phyloP scores from a whole-genome alignment of 2,888 invertebrate genomes.

The Erannis defoliaria region DNA sequence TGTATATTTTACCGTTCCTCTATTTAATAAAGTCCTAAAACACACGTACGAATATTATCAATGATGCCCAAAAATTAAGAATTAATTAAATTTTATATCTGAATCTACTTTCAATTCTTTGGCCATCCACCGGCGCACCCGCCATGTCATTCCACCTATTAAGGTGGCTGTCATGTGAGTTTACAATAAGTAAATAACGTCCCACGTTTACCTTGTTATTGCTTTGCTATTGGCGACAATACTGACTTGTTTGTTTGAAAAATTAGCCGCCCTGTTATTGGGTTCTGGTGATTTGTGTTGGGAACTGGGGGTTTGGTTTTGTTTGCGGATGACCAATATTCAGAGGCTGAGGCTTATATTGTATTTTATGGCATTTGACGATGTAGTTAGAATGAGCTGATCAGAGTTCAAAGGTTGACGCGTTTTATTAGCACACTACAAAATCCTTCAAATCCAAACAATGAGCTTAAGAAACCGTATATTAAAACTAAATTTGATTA shows the following conservation, averaged over 20 bases:
- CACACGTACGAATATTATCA: too few relatives aligned
- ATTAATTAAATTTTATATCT: background rate
- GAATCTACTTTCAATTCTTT: constrained; percentile 54
- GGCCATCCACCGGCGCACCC: constrained; percentile 68
- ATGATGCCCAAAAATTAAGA: too few relatives aligned
- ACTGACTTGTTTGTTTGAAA: constrained; percentile 74
- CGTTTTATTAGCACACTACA: too few relatives aligned
- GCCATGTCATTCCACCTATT: constrained; percentile 85
- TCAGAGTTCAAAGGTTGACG: too few relatives aligned
- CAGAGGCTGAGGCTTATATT: background rate
- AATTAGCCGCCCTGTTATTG: constrained; percentile 65
- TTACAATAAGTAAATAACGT: constrained; percentile 85
- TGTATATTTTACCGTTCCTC: too few relatives aligned
- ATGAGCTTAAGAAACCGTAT: too few relatives aligned
- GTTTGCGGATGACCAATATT: constrained; percentile 10
- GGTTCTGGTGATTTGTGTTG: constrained; percentile 37
- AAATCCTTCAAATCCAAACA: too few relatives aligned
- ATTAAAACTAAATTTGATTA: too few relatives aligned
- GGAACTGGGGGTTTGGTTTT: constrained; percentile 28
- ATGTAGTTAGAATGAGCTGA: background rate
- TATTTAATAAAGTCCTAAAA: too few relatives aligned
- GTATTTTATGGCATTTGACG: background rate
- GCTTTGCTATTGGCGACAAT: constrained; percentile 77
- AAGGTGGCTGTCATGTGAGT: constrained; percentile 86
- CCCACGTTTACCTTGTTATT: constrained; percentile 77